These are phyloP conservation scores for Synodontis membranacea DNA, from an alignment of 2,113 vertebrate species.

Conservation along the genomic window DNA sequence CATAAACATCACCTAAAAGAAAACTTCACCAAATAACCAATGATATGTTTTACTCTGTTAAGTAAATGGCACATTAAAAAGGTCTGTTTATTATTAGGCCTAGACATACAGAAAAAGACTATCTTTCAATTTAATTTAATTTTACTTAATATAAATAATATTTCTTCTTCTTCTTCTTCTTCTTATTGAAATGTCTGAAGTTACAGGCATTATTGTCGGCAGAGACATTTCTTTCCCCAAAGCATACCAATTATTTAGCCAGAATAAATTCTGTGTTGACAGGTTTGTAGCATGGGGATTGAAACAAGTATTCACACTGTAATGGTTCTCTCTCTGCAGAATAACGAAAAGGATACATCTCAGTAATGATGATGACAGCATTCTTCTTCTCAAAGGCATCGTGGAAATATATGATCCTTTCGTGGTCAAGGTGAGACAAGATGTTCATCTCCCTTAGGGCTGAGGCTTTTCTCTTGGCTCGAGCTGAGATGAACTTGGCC, in stretches of 20 bases:
- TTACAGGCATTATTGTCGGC: neutral
- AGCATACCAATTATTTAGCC: neutral
- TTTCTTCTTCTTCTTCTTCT: neutral
- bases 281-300: neutral
- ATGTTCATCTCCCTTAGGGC: conserved; percentile 84
- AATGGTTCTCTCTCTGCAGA: neutral
- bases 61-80: neutral
- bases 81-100: neutral
- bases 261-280: neutral
- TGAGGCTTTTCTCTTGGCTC: conserved; percentile 84
- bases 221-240: neutral
- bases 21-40: neutral
- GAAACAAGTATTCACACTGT: neutral
- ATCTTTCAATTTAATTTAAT: no score
- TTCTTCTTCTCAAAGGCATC: conserved; percentile 96
- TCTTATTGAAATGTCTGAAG: neutral
- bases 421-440: conserved; percentile 87
- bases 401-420: conserved; percentile 88
- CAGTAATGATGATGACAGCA: conserved; percentile 85
- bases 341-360: conserved; percentile 83
- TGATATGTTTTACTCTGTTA: neutral
- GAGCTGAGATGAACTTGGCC: conserved; percentile 91
- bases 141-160: neutral
- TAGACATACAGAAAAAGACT: neutral
- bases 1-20: neutral